Base-by-base conservation (phyloP, 2,888 invertebrate species). In the Sipunculus nudus region DNA sequence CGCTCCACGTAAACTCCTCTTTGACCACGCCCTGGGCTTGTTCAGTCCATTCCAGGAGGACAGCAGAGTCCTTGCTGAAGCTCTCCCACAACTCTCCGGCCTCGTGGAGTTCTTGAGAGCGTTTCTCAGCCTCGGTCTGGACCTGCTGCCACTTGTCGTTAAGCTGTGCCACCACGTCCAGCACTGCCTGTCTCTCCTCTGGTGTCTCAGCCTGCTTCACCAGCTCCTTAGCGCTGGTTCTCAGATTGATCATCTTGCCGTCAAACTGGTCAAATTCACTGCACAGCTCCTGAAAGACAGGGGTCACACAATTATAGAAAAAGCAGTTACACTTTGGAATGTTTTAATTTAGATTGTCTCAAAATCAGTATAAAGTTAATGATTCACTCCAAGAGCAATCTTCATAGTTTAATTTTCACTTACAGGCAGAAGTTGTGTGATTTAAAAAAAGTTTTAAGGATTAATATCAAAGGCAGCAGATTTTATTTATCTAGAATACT, bases 211-310 rank as follows among this genome's bases (percentile, higher is more conserved):
- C 71, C 59, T 75, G 74, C 13, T 67, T 63, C 31, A 76, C 73
- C 10, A 78, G 65, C 40, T 75, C 73, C 40, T 73, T 70, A n/a
- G 77, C 78, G 43, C 72, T 75, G 26, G 64, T 67, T 19, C 76
- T 67, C n/a, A 78, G 66, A 19, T 60, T 63, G 52, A 74, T 70
- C 38, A 78, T 54, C 25, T 72, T 69, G 23, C 69, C 61, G 52
- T 75, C 74, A 62, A 76, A 73, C 1, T 71, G 70, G 26, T 72
- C 74, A 69, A 77, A 74, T 60, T 76, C 73, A 19, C 61, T 54
- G 1, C 73, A 63, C 32, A 78, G 57, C 25, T 65, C 68, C 78
- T 78, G 70, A 35, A 63, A 59, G n/a, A 29, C 16, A 28, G 10
- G 21, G 13, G 10, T 43, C 19, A 16, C n/a, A 19, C 38, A 1